Evolutionary conservation across 2,113 vertebrate genomes (phyloP), one percentile per base, ranked within the genome.

Genomic region (Onychostoma macrolepis): DNA sequence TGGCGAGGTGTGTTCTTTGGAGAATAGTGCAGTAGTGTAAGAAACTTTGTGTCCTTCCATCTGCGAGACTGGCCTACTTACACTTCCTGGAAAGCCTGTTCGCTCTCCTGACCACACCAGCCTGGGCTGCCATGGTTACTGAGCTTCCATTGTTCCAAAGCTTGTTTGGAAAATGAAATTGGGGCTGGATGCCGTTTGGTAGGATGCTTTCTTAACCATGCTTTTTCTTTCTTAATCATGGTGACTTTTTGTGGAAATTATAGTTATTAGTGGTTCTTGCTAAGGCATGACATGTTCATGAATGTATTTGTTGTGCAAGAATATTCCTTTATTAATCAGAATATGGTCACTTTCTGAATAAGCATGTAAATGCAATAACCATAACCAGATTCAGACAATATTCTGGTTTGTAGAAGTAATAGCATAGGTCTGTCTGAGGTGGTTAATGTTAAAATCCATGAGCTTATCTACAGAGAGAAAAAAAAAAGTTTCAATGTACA

Each of bases 21-120:
- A 65, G 67, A 85, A 50, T 33, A 50, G 21, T 61, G 45, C 45
- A 33, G 58, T 72, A 38, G 58, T 21, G 45, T 26, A n/a, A 33
- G 33, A 76, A 38, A 26, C 48, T 76, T 80, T 67, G 74, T 48
- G 41, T 81, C 41, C 48, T 30, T 87, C 45, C 45, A 26, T 87
- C 50, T 74, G 65, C 1, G 26, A 48, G 71, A 33, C 26, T 85
- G 79, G 85, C 82, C 65, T 85, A 87, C 58, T 77, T 82, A 26
- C 41, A 45, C 50, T 85, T 89, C 71, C 79, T 71, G 65, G 72
- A 80, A 85, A 76, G n/a, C 28, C 82, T 53, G 26, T 28, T 85
- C 50, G 24, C 48, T 79, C 17, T 80, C 76, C 74, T 67, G 80
- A 89, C 48, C 41, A 43, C 24, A 21, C 33, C 72, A 80, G 77